Evolutionary conservation across 2,113 vertebrate species (phyloP).

Genomic region (Anhinga anhinga): DNA sequence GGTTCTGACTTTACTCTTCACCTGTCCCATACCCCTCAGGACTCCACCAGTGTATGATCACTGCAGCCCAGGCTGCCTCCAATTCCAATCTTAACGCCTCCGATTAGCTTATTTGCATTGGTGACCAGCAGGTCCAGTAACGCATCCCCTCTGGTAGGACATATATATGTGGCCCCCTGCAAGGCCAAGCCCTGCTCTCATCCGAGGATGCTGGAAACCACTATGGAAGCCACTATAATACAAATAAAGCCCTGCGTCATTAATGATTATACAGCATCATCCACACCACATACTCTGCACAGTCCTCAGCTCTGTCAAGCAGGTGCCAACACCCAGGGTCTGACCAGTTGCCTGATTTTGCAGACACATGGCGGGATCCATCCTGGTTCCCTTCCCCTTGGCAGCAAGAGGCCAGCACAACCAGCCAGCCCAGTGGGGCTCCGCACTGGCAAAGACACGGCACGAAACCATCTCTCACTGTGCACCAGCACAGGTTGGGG

Average conservation of each 20-base stretch:
- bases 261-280: neutral
- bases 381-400: no score
- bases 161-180: neutral
- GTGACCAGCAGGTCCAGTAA: neutral
- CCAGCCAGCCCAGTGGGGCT: neutral
- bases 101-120: neutral
- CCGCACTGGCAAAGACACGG: no score
- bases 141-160: neutral
- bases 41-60: neutral
- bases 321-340: neutral
- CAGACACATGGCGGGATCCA: fast-evolving
- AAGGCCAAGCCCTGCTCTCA: neutral
- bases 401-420: neutral
- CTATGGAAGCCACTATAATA: neutral
- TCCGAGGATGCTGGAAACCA: neutral
- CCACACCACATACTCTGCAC: neutral
- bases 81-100: neutral
- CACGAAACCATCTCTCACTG: fast-evolving
- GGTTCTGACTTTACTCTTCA: neutral
- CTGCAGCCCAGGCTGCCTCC: neutral
- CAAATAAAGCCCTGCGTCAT: neutral
- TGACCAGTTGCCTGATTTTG: fast-evolving
- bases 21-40: neutral
- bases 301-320: neutral
- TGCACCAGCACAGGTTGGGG: no score